These are phyloP conservation scores for Diadumene lineata DNA, from an alignment of 92 coral and sea anemone species.

Conservation along the genomic window DNA sequence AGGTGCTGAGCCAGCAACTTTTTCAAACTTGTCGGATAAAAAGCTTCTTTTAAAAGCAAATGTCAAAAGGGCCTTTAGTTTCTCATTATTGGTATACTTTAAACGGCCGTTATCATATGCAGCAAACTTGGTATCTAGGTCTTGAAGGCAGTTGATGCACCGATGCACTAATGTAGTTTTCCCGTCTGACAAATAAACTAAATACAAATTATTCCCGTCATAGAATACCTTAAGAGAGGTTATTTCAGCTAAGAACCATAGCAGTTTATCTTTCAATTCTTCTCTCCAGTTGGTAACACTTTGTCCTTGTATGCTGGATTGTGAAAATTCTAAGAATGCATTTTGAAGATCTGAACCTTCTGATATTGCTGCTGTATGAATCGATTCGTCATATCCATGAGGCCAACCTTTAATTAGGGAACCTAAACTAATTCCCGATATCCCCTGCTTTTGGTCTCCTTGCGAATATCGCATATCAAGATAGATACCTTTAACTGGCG, in stretches of 20 bases:
- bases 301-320: neutral
- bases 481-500: constrained; percentile 27
- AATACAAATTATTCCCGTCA: constrained; percentile 21
- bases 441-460: too few species aligned
- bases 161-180: too few species aligned
- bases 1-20: constrained; percentile 17
- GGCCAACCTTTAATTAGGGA: constrained; percentile 30
- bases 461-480: constrained; percentile 14
- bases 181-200: too few species aligned
- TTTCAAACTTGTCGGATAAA: constrained; percentile 17
- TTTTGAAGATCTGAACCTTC: too few species aligned
- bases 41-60: constrained; percentile 26
- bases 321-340: too few species aligned
- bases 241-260: constrained; percentile 19
- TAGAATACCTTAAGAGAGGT: neutral
- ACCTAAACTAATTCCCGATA: constrained; percentile 23
- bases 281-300: neutral
- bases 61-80: constrained; percentile 22
- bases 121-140: neutral
- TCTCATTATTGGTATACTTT: neutral
- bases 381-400: neutral
- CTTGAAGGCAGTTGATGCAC: too few species aligned
- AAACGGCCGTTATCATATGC: neutral
- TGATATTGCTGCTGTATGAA: constrained; percentile 26
- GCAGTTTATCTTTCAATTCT: constrained; percentile 7